These are phyloP conservation scores for Sesamia nonagrioides DNA, from an alignment of 1,140 invertebrate species.

Conservation along the genomic window DNA sequence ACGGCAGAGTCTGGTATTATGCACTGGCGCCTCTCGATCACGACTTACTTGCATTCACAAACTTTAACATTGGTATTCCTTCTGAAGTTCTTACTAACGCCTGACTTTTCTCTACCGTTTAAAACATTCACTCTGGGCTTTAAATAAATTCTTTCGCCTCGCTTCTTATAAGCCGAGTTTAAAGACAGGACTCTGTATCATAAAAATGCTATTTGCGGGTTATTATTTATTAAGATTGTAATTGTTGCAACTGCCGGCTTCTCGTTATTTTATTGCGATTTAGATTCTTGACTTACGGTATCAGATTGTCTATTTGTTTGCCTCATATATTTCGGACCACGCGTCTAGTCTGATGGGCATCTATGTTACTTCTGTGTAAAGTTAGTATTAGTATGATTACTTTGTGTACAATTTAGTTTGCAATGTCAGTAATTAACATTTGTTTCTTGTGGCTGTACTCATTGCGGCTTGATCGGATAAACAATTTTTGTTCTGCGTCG, in stretches of 20 bases:
- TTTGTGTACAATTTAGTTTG: background rate
- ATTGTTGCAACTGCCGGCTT: background rate
- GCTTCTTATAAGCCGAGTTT: background rate
- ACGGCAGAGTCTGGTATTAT: slow-evolving; percentile 4
- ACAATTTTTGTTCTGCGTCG: slow-evolving; percentile 16
- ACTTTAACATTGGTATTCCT: slow-evolving; percentile 2
- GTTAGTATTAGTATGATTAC: background rate
- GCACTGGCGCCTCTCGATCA: slow-evolving; percentile 22
- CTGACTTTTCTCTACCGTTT: slow-evolving; percentile 36
- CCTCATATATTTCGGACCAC: background rate
- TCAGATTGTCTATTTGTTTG: background rate
- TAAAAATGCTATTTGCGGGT: background rate
- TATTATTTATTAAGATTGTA: background rate
- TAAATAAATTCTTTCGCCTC: slow-evolving; percentile 12
- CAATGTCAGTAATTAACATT: slow-evolving; percentile 8
- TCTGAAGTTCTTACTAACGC: background rate
- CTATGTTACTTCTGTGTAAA: background rate
- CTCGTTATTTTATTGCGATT: background rate
- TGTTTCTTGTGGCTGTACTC: slow-evolving; percentile 8
- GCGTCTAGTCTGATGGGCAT: background rate
- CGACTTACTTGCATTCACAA: slow-evolving; percentile 36
- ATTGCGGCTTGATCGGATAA: background rate
- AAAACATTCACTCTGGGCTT: slow-evolving; percentile 31
- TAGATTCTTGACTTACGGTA: slow-evolving; percentile 7
- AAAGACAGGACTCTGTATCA: slow-evolving; percentile 3